Conservation (phyloP, 1,140 invertebrate species). For the Argopecten irradians region DNA sequence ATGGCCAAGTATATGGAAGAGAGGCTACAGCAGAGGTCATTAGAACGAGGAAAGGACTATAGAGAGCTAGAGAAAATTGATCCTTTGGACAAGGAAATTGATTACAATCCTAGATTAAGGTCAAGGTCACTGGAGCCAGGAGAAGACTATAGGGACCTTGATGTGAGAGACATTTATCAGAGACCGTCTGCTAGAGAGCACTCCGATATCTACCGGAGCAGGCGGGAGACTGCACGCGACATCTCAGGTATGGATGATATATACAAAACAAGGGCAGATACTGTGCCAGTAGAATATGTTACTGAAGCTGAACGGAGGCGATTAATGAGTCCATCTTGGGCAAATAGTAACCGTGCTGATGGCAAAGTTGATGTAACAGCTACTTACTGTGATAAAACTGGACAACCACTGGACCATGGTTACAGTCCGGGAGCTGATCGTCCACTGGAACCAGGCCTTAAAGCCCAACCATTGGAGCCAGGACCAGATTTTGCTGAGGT, state of each 20-base stretch:
- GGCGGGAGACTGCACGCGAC: neutral
- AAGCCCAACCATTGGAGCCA: neutral
- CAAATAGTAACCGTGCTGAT: neutral
- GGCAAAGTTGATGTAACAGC: neutral
- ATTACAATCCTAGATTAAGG: constrained; percentile 16
- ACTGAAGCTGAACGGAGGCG: neutral
- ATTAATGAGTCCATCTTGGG: neutral
- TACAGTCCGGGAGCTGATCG: neutral
- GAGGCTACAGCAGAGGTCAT: constrained; percentile 12
- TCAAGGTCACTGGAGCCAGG: neutral
- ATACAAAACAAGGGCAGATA: neutral
- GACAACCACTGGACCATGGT: neutral
- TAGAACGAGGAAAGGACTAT: constrained; percentile 38
- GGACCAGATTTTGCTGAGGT: neutral
- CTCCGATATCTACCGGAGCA: neutral
- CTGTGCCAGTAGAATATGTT: neutral
- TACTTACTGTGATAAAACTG: neutral
- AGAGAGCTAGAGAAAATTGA: neutral
- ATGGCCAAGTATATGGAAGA: constrained; percentile 29
- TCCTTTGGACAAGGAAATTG: neutral
- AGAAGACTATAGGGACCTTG: neutral
- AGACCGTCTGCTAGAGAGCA: neutral
- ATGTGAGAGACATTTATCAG: neutral
- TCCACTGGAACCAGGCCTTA: neutral
- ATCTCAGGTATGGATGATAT: neutral